Conservation (phyloP, 2,888 invertebrate genomes). For the Erebia palarica region DNA sequence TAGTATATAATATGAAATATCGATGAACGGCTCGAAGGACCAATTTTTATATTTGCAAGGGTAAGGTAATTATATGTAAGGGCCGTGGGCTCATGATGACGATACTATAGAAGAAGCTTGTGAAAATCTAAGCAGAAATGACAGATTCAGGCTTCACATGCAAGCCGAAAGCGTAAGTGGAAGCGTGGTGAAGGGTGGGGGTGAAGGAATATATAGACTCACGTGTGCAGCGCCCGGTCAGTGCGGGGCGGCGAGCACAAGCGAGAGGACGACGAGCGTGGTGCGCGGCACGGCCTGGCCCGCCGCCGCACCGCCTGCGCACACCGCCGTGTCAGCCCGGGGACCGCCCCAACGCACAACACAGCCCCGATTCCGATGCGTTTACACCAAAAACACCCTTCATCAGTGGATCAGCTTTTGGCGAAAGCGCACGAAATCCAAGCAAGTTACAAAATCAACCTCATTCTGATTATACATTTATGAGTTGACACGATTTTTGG, state of each 20-base stretch:
- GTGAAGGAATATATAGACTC: conserved; percentile 57
- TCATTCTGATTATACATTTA: neutral
- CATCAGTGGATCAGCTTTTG: neutral
- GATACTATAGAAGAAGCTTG: conserved; percentile 21
- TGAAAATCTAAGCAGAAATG: conserved; percentile 28
- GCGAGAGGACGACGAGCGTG: conserved; percentile 68
- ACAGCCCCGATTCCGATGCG: conserved; percentile 40
- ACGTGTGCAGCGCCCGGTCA: conserved; percentile 77
- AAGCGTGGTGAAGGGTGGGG: conserved; percentile 41
- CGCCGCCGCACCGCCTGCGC: conserved; percentile 75
- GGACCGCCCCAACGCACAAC: conserved; percentile 38
- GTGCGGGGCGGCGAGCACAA: conserved; percentile 73
- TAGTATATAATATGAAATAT: too few relatives aligned
- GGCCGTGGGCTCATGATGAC: neutral
- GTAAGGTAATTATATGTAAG: too few relatives aligned
- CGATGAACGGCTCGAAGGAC: too few relatives aligned
- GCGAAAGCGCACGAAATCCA: conserved; percentile 31
- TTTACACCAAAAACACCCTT: conserved; percentile 23
- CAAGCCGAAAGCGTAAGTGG: conserved; percentile 42
- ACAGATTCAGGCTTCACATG: conserved; percentile 27
- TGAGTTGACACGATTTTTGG: neutral
- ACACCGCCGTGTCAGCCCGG: conserved; percentile 60
- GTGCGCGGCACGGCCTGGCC: conserved; percentile 64
- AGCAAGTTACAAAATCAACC: conserved; percentile 34
- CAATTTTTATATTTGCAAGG: too few relatives aligned